phyloP scores from a whole-genome alignment of 2,888 invertebrate species.

The Agrochola lychnidis region DNA sequence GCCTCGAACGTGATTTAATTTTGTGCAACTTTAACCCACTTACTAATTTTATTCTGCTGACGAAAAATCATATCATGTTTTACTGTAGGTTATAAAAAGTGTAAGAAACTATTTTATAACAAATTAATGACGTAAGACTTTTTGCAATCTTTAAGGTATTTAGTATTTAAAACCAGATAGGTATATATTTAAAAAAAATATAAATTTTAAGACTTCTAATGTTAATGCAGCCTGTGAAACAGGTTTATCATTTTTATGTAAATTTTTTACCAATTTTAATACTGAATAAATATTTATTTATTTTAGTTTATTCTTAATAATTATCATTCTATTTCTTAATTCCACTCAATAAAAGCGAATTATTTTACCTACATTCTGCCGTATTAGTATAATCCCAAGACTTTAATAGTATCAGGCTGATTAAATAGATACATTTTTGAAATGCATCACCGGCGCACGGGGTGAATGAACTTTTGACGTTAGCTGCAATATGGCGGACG shows the following conservation, averaged over 20 bases:
- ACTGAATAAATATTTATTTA: background rate
- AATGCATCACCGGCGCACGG: slow-evolving; percentile 65
- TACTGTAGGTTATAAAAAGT: background rate
- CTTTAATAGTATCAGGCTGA: slow-evolving; percentile 39
- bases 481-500: slow-evolving; percentile 77
- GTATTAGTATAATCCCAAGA: slow-evolving; percentile 26
- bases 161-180: no score
- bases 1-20: background rate
- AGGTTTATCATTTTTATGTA: background rate
- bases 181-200: background rate
- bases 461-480: slow-evolving; percentile 78
- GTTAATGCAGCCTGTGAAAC: background rate
- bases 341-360: background rate
- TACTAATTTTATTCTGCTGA: background rate
- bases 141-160: no score
- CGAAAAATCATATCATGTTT: background rate
- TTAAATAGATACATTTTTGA: slow-evolving; percentile 59
- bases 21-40: background rate
- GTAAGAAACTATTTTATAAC: background rate
- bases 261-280: background rate
- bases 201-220: background rate
- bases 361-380: slow-evolving; percentile 1
- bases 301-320: background rate
- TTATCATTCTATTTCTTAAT: background rate
- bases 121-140: no score